Conservation (phyloP, 2,888 invertebrate species). For the Coleophora flavipennella region DNA sequence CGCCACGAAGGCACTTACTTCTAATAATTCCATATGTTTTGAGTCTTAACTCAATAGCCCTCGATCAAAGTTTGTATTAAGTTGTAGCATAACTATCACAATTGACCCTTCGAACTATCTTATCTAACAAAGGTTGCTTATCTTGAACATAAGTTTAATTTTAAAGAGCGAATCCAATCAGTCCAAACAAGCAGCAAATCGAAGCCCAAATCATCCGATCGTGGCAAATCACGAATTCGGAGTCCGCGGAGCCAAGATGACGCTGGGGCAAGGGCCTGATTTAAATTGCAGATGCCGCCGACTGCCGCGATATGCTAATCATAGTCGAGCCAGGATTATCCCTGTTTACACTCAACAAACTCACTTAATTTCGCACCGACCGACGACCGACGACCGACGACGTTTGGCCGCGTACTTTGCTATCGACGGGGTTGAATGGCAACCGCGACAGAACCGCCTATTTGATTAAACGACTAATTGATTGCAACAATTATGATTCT, state of each 20-base stretch:
- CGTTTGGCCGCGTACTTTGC: slow-evolving; percentile 30
- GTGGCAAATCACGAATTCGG: slow-evolving; percentile 67
- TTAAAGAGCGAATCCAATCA: slow-evolving; percentile 61
- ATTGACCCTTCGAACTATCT: too few relatives aligned
- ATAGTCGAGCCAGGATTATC: slow-evolving; percentile 71
- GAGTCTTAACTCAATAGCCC: too few relatives aligned
- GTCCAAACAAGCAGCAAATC: slow-evolving; percentile 67
- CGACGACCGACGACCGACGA: slow-evolving; percentile 58
- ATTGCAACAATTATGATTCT: too few relatives aligned
- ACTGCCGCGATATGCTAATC: slow-evolving; percentile 72
- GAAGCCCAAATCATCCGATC: slow-evolving; percentile 68
- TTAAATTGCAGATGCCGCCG: slow-evolving; percentile 71
- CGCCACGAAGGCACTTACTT: too few relatives aligned
- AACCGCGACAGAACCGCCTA: not conserved
- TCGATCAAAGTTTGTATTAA: too few relatives aligned
- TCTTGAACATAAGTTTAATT: slow-evolving; percentile 24
- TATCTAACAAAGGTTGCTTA: too few relatives aligned
- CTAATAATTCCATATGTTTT: too few relatives aligned
- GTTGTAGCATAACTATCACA: too few relatives aligned
- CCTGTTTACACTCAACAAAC: slow-evolving; percentile 73
- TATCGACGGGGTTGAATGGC: slow-evolving; percentile 14
- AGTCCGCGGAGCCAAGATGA: slow-evolving; percentile 64
- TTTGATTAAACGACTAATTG: too few relatives aligned
- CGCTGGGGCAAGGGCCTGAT: slow-evolving; percentile 66
- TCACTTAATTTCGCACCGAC: slow-evolving; percentile 68